These are phyloP conservation scores for Eonycteris spelaea DNA, from an alignment of 2,113 vertebrate species.

Conservation along the genomic window DNA sequence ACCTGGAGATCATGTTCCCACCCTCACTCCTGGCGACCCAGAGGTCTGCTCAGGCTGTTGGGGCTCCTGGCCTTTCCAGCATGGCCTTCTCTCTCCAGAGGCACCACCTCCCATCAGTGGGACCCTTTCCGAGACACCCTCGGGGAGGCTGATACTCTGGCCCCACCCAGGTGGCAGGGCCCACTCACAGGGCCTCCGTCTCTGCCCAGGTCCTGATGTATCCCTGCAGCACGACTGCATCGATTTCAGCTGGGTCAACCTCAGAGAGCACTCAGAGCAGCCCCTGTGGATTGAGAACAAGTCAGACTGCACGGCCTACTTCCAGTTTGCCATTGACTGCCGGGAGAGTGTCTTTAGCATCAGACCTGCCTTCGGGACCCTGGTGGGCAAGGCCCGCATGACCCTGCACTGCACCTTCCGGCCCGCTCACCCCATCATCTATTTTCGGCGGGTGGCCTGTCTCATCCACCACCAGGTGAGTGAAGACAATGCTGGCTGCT, in stretches of 20 bases:
- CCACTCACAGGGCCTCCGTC: not conserved
- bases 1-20: not conserved
- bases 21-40: not conserved
- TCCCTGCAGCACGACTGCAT: constrained; percentile 82
- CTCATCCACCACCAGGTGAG: constrained; percentile 92
- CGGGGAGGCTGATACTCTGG: not conserved
- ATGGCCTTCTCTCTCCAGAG: not conserved
- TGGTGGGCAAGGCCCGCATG: constrained; percentile 79
- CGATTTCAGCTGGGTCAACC: constrained; percentile 86
- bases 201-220: constrained; percentile 86
- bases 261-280: constrained; percentile 73
- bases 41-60: not conserved
- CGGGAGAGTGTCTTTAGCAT: constrained; percentile 91
- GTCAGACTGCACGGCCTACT: constrained; percentile 83
- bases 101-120: not conserved
- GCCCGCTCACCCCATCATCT: constrained; percentile 85
- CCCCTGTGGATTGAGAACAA: constrained; percentile 86
- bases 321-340: constrained; percentile 90
- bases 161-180: not conserved
- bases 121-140: not conserved
- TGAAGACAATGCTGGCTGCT: not conserved
- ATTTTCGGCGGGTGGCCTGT: constrained; percentile 89
- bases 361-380: constrained; percentile 82
- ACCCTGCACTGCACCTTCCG: constrained; percentile 84
- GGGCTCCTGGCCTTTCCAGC: not conserved